These are phyloP conservation scores for Arctocebus calabarensis DNA, from an alignment of 2,797 vertebrate species.

Conservation along the genomic window DNA sequence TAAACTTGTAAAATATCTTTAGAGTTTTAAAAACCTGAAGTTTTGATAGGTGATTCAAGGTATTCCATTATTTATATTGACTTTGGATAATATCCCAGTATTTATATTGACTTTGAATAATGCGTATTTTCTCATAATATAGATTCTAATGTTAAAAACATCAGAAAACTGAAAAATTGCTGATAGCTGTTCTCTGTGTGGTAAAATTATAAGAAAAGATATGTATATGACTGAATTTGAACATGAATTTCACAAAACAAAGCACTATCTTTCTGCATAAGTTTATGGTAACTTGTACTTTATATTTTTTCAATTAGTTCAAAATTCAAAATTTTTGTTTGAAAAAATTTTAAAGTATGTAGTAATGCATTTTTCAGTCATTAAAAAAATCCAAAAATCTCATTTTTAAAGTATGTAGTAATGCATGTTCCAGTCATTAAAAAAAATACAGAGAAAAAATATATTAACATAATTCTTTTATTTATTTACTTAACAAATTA, in stretches of 20 bases:
- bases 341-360: background rate
- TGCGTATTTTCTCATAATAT: constrained; percentile 44
- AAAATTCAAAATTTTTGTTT: constrained; percentile 28
- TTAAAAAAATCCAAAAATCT: constrained; percentile 37
- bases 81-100: background rate
- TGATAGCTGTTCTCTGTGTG: background rate
- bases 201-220: constrained; percentile 8
- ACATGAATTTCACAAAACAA: constrained; percentile 34
- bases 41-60: background rate
- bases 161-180: constrained; percentile 32
- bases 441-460: background rate
- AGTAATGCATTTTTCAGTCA: background rate
- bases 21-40: constrained; percentile 31
- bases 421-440: constrained; percentile 1
- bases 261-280: constrained; percentile 24
- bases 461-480: background rate
- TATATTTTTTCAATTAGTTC: constrained; percentile 47
- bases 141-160: constrained; percentile 56
- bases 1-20: constrained; percentile 30
- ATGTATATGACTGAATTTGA: constrained; percentile 55
- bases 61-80: constrained; percentile 21
- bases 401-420: constrained; percentile 12
- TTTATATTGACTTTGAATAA: constrained; percentile 24
- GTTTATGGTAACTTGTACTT: background rate
- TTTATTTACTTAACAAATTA: constrained; percentile 38